Conservation (phyloP, 2,113 vertebrate genomes). For the Cacatua alba region DNA sequence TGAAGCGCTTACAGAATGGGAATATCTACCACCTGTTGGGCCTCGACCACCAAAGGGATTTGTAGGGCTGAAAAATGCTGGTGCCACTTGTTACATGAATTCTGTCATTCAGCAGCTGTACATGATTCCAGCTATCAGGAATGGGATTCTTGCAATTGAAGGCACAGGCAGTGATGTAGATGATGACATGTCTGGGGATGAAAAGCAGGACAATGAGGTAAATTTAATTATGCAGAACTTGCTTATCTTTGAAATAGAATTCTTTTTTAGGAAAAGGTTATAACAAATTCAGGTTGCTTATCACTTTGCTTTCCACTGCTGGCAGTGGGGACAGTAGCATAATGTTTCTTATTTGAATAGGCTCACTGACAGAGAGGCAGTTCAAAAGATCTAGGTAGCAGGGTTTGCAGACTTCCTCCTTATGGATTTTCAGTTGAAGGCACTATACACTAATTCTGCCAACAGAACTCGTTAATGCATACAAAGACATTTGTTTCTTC, state of each 20-base stretch:
- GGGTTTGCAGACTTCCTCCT: neutral
- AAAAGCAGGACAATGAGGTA: slow-evolving; percentile 99
- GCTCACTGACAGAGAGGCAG: neutral
- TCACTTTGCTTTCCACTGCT: neutral
- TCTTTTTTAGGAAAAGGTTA: neutral
- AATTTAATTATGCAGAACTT: neutral
- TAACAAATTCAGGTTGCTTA: neutral
- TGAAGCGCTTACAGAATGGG: slow-evolving; percentile 98
- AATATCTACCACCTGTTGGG: slow-evolving; percentile 95
- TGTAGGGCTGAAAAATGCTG: slow-evolving; percentile 97
- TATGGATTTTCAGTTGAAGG: neutral
- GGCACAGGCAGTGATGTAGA: slow-evolving; percentile 97
- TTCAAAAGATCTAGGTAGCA: neutral
- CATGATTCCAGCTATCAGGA: slow-evolving; percentile 98
- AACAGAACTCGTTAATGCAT: neutral
- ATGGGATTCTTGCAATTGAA: slow-evolving; percentile 97
- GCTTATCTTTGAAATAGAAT: neutral
- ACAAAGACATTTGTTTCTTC: neutral
- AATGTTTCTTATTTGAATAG: neutral
- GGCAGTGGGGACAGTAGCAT: neutral
- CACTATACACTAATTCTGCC: neutral
- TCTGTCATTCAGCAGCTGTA: slow-evolving; percentile 99
- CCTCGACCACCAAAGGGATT: slow-evolving; percentile 97
- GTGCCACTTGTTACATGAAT: slow-evolving; percentile 99
- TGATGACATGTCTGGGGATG: slow-evolving; percentile 98